Conservation (phyloP, 2,888 invertebrate genomes). For the Pterostichus madidus region DNA sequence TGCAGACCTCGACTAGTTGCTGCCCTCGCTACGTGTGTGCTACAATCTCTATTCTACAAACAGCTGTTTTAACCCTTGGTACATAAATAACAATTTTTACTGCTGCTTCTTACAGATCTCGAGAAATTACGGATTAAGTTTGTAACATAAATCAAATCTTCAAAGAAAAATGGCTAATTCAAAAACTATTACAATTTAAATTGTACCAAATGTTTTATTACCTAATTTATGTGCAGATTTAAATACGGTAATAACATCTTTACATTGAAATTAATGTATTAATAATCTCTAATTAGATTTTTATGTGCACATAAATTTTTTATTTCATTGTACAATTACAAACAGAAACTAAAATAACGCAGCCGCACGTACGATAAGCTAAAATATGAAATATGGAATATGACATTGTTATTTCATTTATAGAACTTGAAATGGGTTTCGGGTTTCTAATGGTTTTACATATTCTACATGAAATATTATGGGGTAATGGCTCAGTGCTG, state of each 20-base stretch:
- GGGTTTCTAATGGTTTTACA: neutral
- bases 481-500: no score
- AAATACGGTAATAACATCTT: no score
- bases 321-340: neutral
- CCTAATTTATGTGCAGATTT: slow-evolving; percentile 1
- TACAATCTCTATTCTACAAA: no score
- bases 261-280: neutral
- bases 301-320: neutral
- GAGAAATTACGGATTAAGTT: no score
- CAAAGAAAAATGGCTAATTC: no score
- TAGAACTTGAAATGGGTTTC: slow-evolving; percentile 2
- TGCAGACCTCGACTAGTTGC: no score
- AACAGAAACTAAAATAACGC: neutral
- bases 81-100: no score
- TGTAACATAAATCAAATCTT: no score
- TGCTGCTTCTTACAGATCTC: no score
- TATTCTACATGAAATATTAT: neutral
- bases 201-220: neutral
- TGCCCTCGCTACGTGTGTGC: no score
- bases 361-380: neutral
- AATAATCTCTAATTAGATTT: neutral
- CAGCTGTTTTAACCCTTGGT: no score
- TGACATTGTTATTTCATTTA: neutral
- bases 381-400: neutral
- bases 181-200: neutral